phyloP scores from a whole-genome alignment of 2,797 vertebrate genomes.

The Ataeniobius toweri region DNA sequence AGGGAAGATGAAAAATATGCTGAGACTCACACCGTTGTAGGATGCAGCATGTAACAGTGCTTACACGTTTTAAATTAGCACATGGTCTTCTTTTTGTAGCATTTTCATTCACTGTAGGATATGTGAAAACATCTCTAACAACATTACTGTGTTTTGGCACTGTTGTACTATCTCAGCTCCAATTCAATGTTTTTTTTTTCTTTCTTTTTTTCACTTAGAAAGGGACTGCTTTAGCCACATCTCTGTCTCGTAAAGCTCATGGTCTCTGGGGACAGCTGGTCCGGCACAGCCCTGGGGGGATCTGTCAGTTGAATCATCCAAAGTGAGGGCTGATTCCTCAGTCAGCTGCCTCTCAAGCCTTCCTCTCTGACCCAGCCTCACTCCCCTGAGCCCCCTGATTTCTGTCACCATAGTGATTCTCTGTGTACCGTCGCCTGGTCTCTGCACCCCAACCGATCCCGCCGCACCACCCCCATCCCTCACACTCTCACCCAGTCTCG shows the following conservation, averaged over 20 bases:
- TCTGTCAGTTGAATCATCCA: constrained; percentile 82
- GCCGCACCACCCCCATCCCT: not conserved
- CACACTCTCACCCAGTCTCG: constrained; percentile 2
- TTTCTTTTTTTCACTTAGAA: constrained; percentile 13
- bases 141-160: constrained; percentile 25
- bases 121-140: constrained; percentile 31
- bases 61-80: constrained; percentile 59
- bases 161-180: constrained; percentile 31
- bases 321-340: constrained; percentile 80
- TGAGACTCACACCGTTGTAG: constrained; percentile 19
- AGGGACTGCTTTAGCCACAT: constrained; percentile 55
- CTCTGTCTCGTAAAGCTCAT: constrained; percentile 54
- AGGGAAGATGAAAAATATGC: constrained; percentile 27
- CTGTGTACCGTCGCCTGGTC: constrained; percentile 71
- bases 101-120: constrained; percentile 27
- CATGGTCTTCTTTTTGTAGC: constrained; percentile 26
- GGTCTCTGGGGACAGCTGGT: constrained; percentile 64
- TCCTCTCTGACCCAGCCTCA: constrained; percentile 72
- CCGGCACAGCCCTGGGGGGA: constrained; percentile 64
- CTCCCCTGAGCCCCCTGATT: constrained; percentile 80
- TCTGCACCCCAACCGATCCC: constrained; percentile 19
- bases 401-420: constrained; percentile 87
- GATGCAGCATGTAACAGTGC: constrained; percentile 25
- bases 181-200: constrained; percentile 29
- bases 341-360: constrained; percentile 83